Evolutionary conservation across 2,113 vertebrate species (phyloP).

Genomic region (Myotis davidii): DNA sequence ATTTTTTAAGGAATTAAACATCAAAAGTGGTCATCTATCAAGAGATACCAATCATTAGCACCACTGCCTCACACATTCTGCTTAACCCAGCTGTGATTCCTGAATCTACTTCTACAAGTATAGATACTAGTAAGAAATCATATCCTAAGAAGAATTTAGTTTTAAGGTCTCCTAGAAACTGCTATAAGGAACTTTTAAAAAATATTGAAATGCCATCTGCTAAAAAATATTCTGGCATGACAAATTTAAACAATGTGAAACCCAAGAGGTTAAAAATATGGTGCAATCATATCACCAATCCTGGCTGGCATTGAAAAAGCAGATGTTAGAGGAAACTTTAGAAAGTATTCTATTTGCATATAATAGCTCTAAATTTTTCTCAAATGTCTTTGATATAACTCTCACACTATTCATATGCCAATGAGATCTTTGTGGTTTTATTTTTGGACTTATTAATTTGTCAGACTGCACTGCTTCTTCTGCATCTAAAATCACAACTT

Average conservation of each 20-base stretch:
- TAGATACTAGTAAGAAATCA: background rate
- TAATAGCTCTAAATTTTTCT: slow-evolving; percentile 1
- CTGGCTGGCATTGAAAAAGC: slow-evolving; percentile 10
- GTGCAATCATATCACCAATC: background rate
- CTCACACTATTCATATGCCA: background rate
- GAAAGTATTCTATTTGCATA: background rate
- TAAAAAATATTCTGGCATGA: slow-evolving; percentile 39
- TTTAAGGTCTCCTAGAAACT: slow-evolving; percentile 20
- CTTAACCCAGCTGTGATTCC: background rate
- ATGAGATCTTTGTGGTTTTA: slow-evolving; percentile 6
- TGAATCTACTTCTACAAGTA: background rate
- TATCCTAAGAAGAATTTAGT: slow-evolving; percentile 4
- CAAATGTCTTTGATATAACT: slow-evolving; percentile 14
- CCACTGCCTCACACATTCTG: background rate
- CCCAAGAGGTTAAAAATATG: background rate
- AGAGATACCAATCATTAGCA: background rate
- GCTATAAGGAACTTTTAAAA: slow-evolving; percentile 30
- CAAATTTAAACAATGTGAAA: slow-evolving; percentile 36
- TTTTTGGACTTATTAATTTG: slow-evolving; percentile 25
- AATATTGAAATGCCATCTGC: slow-evolving; percentile 1
- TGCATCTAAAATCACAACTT: background rate
- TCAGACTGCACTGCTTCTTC: background rate
- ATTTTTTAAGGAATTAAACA: background rate
- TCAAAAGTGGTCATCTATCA: background rate
- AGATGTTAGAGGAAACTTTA: slow-evolving; percentile 13